These are phyloP conservation scores for Pangasius krempfi DNA, from an alignment of 2,797 vertebrate genomes.

Conservation along the genomic window DNA sequence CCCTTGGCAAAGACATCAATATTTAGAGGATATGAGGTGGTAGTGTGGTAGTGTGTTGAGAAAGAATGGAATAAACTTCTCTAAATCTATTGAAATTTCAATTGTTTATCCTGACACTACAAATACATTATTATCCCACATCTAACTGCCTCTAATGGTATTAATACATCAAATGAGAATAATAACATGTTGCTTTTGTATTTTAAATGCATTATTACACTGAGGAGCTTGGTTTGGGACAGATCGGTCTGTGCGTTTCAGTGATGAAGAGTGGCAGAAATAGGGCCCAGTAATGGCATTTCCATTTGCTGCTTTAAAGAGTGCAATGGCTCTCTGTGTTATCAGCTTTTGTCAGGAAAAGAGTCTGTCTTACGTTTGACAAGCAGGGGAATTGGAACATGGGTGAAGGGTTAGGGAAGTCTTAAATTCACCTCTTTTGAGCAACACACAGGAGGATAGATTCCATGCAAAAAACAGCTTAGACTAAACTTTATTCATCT, in stretches of 20 bases:
- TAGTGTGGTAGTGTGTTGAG: background rate
- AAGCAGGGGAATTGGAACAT: conserved; percentile 31
- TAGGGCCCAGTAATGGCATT: conserved; percentile 30
- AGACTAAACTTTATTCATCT: background rate
- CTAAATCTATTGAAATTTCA: background rate
- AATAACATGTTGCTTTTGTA: background rate
- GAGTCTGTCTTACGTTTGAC: conserved; percentile 31
- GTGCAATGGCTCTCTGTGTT: conserved; percentile 38
- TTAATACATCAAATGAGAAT: background rate
- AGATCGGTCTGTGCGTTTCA: background rate
- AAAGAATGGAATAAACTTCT: background rate
- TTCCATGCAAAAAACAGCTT: background rate
- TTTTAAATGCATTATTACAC: background rate
- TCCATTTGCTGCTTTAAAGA: conserved; percentile 50
- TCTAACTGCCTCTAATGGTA: background rate
- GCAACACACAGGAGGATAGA: background rate
- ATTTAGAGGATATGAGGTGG: background rate
- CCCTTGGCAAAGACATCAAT: background rate
- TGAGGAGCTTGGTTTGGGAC: background rate
- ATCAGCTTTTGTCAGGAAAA: conserved; percentile 37
- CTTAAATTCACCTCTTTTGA: conserved; percentile 19
- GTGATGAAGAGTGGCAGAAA: conserved; percentile 44
- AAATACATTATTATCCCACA: background rate
- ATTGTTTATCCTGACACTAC: background rate
- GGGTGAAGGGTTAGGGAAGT: conserved; percentile 24